Base-by-base conservation (phyloP, 2,888 invertebrate genomes). In the Cataglyphis cursor region DNA sequence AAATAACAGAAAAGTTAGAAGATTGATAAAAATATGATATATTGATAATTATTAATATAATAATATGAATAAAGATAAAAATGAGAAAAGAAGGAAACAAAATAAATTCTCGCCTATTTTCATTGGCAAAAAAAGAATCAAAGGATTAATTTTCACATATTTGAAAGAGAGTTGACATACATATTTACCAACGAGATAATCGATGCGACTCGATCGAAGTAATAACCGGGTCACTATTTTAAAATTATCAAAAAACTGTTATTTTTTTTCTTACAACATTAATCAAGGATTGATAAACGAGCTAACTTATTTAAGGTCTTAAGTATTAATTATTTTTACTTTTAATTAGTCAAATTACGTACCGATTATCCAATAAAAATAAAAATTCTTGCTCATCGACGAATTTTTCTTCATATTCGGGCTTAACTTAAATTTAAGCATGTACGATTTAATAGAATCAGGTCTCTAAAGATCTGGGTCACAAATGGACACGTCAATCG, bases 401-500 rank as follows among this genome's bases (percentile, higher is more conserved):
- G 24, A 61, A 41, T 28, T 65, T 6, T 6, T 31, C 1, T 64
- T 64, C 31, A 64, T 31, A 64, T 3, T 15, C 4, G 6, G 31
- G 31, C 3, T 48, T 48, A 15, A 28, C 10, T 6, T 44, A 66
- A 48, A 48, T 68, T 21, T 38, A 35, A 54, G 31, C 6, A 28
- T 9, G n/a, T 51, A 8, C 12, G 28, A 28, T 35, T 31, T 35
- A 44, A 68, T n/a, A 21, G 35, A 78, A n/a, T 12, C 44, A 38
- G 3, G 65, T 61, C 0, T 35, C 0, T 18, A 48, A 59, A 35
- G 31, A 89, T 87, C 68, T 89, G 15, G 89, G 88, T 89, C 84
- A 89, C 82, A 89, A 84, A 82, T 84, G 82, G 84, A 85, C 8
- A n/a, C 72, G 78, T 85, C 81, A 57, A 84, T 81, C 82, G 88